These are phyloP conservation scores for Fragum whitleyi DNA, from an alignment of 2,888 invertebrate species.

Conservation along the genomic window DNA sequence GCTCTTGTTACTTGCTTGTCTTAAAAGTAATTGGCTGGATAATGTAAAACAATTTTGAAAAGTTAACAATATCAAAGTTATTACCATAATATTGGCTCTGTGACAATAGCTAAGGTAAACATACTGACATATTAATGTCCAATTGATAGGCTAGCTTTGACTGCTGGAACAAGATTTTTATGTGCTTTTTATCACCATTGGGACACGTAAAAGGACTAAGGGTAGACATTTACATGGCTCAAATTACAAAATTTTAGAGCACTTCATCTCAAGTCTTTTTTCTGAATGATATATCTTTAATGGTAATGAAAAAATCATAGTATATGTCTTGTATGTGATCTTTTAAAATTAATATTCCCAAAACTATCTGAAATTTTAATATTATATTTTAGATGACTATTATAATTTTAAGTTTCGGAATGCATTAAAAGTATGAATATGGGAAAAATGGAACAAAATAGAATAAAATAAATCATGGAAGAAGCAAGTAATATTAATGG, in stretches of 20 bases:
- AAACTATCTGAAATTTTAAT: too few relatives aligned
- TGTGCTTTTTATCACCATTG: slow-evolving; percentile 19
- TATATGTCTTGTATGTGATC: too few relatives aligned
- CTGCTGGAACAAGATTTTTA: slow-evolving; percentile 19
- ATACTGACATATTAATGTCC: slow-evolving; percentile 63
- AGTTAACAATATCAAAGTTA: slow-evolving; percentile 33
- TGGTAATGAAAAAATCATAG: too few relatives aligned
- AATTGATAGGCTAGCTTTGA: slow-evolving; percentile 41
- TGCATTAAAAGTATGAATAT: too few relatives aligned
- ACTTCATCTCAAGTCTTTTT: not conserved
- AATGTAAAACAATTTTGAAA: slow-evolving; percentile 14
- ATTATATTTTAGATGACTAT: too few relatives aligned
- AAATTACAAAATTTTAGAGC: not conserved
- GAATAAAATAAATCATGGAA: too few relatives aligned
- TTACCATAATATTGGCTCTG: slow-evolving; percentile 38
- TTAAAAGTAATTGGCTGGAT: too few relatives aligned
- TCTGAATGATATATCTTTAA: too few relatives aligned
- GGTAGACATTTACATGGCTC: not conserved
- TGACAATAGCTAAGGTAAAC: slow-evolving; percentile 48
- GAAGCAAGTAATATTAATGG: not conserved
- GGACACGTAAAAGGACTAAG: slow-evolving; percentile 13
- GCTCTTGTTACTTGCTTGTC: too few relatives aligned
- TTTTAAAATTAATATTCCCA: too few relatives aligned
- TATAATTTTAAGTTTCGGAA: too few relatives aligned
- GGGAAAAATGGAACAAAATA: too few relatives aligned